Evolutionary conservation across 2,797 vertebrate genomes (phyloP).

Genomic region (Lacerta viridis): DNA sequence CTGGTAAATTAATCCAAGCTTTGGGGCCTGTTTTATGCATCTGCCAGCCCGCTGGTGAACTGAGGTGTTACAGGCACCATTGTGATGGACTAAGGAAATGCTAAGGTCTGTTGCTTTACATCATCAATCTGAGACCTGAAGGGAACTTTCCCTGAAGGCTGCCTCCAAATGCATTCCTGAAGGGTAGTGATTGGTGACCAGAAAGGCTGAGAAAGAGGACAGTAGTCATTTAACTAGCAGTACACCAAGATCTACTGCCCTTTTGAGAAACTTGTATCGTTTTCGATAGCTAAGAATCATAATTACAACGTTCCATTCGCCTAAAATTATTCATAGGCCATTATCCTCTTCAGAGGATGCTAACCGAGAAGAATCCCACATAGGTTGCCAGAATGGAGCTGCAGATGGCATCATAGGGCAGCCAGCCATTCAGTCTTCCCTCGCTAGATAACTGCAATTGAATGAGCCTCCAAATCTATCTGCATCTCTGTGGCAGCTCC

Average conservation of each 20-base stretch:
- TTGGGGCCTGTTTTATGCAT: slow-evolving; percentile 56
- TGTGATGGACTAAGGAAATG: slow-evolving; percentile 72
- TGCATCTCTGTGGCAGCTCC: neutral
- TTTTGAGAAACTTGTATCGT: slow-evolving; percentile 44
- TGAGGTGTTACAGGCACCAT: slow-evolving; percentile 75
- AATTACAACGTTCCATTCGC: neutral
- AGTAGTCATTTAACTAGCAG: slow-evolving; percentile 50
- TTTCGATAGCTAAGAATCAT: neutral
- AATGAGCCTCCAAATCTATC: neutral
- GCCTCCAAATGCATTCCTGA: slow-evolving; percentile 79
- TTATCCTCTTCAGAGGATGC: neutral
- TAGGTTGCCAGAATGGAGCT: neutral
- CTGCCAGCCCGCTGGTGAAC: slow-evolving; percentile 70
- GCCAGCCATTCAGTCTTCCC: neutral
- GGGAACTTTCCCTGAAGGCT: slow-evolving; percentile 69
- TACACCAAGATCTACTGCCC: neutral
- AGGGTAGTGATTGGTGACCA: slow-evolving; percentile 77
- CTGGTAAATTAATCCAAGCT: slow-evolving; percentile 68
- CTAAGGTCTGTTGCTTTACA: slow-evolving; percentile 79
- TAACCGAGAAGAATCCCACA: neutral
- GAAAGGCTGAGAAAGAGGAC: slow-evolving; percentile 47
- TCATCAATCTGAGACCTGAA: slow-evolving; percentile 81
- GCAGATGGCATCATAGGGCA: neutral
- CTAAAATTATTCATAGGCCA: neutral
- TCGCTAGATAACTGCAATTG: neutral